phyloP scores from a whole-genome alignment of 2,113 vertebrate genomes.

The Epinephelus lanceolatus region DNA sequence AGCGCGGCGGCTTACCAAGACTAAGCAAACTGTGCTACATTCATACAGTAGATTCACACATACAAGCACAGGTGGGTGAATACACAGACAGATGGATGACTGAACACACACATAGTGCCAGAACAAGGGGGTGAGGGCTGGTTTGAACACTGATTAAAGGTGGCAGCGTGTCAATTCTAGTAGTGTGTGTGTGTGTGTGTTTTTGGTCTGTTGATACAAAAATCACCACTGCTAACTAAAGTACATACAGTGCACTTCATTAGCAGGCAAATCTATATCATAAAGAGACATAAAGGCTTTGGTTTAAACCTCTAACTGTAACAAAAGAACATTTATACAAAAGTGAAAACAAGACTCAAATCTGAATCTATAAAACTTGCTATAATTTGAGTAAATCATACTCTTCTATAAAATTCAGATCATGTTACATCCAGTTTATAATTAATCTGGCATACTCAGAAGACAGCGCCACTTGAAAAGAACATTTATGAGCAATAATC shows the following conservation, averaged over 20 bases:
- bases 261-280: neutral
- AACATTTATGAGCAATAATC: slow-evolving; percentile 16
- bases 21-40: slow-evolving; percentile 14
- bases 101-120: slow-evolving; percentile 51
- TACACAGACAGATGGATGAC: slow-evolving; percentile 63
- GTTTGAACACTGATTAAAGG: slow-evolving; percentile 77
- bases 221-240: slow-evolving; percentile 44
- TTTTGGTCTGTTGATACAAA: slow-evolving; percentile 42
- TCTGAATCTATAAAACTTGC: neutral
- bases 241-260: slow-evolving; percentile 20
- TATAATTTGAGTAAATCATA: neutral
- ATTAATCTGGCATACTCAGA: slow-evolving; percentile 1
- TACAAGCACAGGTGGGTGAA: slow-evolving; percentile 60
- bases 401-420: neutral
- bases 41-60: slow-evolving; percentile 38
- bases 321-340: neutral
- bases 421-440: neutral
- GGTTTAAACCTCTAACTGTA: neutral
- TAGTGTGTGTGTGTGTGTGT: slow-evolving; percentile 42
- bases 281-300: neutral
- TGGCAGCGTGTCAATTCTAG: slow-evolving; percentile 76
- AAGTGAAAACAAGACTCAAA: too few relatives aligned
- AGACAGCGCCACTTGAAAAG: slow-evolving; percentile 2
- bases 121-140: slow-evolving; percentile 58
- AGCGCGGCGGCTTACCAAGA: neutral